Evolutionary conservation across 2,888 invertebrate species (phyloP), one percentile per base, ranked within the genome.

Genomic region (Diadegma fenestrale): DNA sequence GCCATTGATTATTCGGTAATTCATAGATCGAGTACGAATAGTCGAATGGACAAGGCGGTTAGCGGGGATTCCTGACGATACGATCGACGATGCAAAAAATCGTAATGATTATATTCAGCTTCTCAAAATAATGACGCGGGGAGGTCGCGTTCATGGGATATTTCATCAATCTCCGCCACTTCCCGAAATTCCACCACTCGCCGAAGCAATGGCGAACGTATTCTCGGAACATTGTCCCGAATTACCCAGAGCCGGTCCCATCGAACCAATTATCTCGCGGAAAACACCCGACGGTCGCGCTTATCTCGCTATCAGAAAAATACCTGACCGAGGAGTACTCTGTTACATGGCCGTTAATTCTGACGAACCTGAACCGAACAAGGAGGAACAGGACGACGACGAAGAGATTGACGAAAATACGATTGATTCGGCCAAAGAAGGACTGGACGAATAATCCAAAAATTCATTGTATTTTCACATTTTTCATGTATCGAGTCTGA

Each of bases 261-360:
- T 95, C 43, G 93, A 94, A 54, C 95, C 95, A 0, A 92, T 95
- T 66, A 89, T 95, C 71, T 94, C 94, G 51, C 95, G 95, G 89
- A 93, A 94, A 87, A 95, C 95, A 1, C 94, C 94, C 1, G 95
- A 95, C 89, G 95, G 95, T 41, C 93, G 94, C 83, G 95, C 95
- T 1, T 95, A 94, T 84, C 93, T 95, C 41, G 94, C 95, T 1
- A 94, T 94, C 2, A 95, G 95, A 88, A 94, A 95, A 89, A 94
- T 95, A 72, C 94, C 95, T 0, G 94, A 94, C 48, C 94, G 95
- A 48, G 95, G 95, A 19, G 94, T 95, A 8, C 93, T 95, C 80
- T 95, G 95, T 89, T 95, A 95, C 87, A 94, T 95, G 94, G 95
- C 95, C n/a, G 95, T 95, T 8, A 94, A 95, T 85, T 95, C 95